Percentiles rank a stretch among this genome's conserved stretches.
These are phyloP conservation scores for Mesoclemmys tuberculata DNA, from an alignment of 2,113 vertebrate species.

Conservation along the genomic window DNA sequence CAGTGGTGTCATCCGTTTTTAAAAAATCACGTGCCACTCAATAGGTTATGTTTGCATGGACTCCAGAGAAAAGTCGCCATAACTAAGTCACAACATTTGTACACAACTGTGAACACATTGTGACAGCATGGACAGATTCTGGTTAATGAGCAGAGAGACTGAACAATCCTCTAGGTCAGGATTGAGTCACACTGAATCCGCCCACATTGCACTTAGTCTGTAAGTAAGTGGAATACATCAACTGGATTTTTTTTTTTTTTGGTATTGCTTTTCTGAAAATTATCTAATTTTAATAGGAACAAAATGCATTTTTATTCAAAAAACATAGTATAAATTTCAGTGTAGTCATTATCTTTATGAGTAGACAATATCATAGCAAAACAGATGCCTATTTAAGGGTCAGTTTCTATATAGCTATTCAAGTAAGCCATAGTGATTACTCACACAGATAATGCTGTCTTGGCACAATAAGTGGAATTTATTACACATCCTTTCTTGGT, in stretches of 20 bases:
- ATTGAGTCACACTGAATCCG: conserved; percentile 19
- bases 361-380: background rate
- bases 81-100: conserved; percentile 38
- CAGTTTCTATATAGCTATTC: background rate
- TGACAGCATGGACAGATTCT: conserved; percentile 54
- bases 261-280: conserved; percentile 33
- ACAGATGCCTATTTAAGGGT: conserved; percentile 6
- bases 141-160: conserved; percentile 66
- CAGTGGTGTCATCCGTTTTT: background rate
- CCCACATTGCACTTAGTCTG: conserved; percentile 24
- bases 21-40: background rate
- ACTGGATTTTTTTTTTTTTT: conserved; percentile 13
- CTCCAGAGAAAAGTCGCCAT: conserved; percentile 9
- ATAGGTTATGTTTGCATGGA: background rate
- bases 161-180: conserved; percentile 66
- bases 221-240: conserved; percentile 8
- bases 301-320: conserved; percentile 24
- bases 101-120: conserved; percentile 32
- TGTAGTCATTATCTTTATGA: conserved; percentile 48
- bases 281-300: conserved; percentile 57
- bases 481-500: background rate
- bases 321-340: background rate
- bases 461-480: background rate
- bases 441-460: background rate
- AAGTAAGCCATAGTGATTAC: background rate